Percentiles rank a stretch among this genome's conserved stretches.
Conservation (phyloP, 2,113 vertebrate species). For the Pogonocichla stellata region DNA sequence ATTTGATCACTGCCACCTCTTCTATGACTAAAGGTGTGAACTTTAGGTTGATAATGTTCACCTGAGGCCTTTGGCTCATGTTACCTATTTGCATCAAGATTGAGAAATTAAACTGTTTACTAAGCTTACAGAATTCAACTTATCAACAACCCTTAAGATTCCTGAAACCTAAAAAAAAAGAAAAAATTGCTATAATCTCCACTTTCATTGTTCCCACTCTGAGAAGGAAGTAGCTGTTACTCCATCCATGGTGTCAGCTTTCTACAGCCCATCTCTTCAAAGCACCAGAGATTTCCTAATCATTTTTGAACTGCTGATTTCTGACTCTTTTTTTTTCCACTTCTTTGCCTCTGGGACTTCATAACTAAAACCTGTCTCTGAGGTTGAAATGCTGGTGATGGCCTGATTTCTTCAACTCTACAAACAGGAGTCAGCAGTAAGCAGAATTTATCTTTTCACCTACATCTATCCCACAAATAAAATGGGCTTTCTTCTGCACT, state of each 20-base stretch:
- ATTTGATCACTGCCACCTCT: background rate
- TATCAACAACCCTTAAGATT: background rate
- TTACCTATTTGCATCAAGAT: background rate
- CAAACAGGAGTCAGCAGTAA: background rate
- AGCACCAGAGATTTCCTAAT: background rate
- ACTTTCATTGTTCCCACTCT: background rate
- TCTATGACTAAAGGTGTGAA: background rate
- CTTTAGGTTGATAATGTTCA: background rate
- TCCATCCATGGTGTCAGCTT: background rate
- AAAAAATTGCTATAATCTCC: background rate
- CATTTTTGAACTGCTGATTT: background rate
- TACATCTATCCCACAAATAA: background rate
- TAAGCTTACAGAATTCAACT: background rate
- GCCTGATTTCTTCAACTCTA: background rate
- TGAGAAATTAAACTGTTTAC: background rate
- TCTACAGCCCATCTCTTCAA: background rate
- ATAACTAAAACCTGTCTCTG: background rate
- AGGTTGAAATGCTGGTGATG: background rate
- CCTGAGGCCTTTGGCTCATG: background rate
- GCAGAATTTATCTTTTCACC: background rate
- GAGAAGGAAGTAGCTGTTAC: background rate
- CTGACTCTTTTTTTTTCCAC: background rate
- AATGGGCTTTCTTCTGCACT: background rate
- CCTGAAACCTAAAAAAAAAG: background rate
- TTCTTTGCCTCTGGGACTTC: background rate